These are phyloP conservation scores for Phacellophora camtschatica DNA, from an alignment of 30 jellyfish, hydroid and myxozoan genomes.

Conservation along the genomic window DNA sequence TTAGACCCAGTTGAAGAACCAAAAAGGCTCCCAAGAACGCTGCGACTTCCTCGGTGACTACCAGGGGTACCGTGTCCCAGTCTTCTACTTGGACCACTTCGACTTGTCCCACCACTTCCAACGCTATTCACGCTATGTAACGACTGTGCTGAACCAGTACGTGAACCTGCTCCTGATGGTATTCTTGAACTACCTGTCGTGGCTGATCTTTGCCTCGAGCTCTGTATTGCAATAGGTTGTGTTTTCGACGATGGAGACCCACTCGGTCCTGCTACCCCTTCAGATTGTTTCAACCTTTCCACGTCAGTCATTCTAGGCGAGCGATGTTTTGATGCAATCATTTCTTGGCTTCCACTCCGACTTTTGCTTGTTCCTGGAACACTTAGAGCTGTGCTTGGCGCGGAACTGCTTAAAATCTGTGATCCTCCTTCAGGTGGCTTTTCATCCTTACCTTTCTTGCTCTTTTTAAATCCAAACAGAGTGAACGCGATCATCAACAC, in stretches of 20 bases:
- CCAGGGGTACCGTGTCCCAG: conserved; percentile 73
- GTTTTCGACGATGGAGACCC: conserved; percentile 65
- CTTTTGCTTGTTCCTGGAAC: background rate
- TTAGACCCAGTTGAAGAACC: conserved; percentile 44
- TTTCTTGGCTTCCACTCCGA: background rate
- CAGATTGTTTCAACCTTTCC: conserved; percentile 9
- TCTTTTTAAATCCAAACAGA: conserved; percentile 46
- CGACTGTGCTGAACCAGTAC: conserved; percentile 41
- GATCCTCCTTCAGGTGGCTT: background rate
- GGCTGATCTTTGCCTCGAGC: conserved; percentile 27
- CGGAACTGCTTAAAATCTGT: conserved; percentile 48
- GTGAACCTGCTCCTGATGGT: conserved; percentile 39
- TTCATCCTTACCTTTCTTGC: conserved; percentile 19
- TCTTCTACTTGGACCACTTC: conserved; percentile 39
- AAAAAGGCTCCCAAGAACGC: conserved; percentile 49
- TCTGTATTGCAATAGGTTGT: conserved; percentile 40
- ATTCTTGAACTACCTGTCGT: background rate
- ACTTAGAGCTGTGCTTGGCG: conserved; percentile 12
- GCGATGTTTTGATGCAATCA: background rate
- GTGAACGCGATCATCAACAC: conserved; percentile 41
- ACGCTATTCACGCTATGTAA: conserved; percentile 44
- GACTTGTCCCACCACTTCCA: conserved; percentile 55
- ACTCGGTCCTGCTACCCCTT: conserved; percentile 30
- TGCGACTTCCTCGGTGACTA: conserved; percentile 39
- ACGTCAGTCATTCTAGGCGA: background rate